phyloP scores from a whole-genome alignment of 2,797 vertebrate genomes.

The Hapalemur alaotrensis region DNA sequence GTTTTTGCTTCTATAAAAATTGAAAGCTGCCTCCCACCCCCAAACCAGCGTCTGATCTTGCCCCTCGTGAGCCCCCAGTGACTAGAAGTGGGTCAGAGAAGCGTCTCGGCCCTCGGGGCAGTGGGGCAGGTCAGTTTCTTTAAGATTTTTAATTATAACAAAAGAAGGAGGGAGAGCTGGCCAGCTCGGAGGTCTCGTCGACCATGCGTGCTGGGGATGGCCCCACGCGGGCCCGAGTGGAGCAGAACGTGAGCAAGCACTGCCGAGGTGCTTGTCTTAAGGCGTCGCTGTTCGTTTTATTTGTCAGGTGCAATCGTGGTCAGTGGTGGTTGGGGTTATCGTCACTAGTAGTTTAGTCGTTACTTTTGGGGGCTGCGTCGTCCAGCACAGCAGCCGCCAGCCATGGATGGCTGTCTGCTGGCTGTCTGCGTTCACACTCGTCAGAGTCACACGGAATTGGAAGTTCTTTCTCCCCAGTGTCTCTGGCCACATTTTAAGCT shows the following conservation, averaged over 20 bases:
- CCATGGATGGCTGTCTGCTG: too few relatives aligned
- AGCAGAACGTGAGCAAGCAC: background rate
- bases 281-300: background rate
- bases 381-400: background rate
- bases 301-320: fast-evolving
- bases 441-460: background rate
- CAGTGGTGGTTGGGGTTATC: too few relatives aligned
- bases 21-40: background rate
- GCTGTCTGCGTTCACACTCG: background rate
- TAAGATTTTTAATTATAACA: too few relatives aligned
- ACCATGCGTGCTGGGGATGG: background rate
- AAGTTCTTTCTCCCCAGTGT: background rate
- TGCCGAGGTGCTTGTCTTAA: background rate
- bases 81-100: background rate
- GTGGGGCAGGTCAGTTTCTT: background rate
- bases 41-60: fast-evolving
- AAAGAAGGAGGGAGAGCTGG: too few relatives aligned
- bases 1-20: background rate
- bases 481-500: background rate
- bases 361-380: background rate
- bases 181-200: fast-evolving
- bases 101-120: background rate
- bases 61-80: fast-evolving
- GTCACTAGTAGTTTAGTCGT: too few relatives aligned
- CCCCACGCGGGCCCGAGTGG: too few relatives aligned